phyloP scores from a whole-genome alignment of 2,797 vertebrate genomes.

The Anas capensis region DNA sequence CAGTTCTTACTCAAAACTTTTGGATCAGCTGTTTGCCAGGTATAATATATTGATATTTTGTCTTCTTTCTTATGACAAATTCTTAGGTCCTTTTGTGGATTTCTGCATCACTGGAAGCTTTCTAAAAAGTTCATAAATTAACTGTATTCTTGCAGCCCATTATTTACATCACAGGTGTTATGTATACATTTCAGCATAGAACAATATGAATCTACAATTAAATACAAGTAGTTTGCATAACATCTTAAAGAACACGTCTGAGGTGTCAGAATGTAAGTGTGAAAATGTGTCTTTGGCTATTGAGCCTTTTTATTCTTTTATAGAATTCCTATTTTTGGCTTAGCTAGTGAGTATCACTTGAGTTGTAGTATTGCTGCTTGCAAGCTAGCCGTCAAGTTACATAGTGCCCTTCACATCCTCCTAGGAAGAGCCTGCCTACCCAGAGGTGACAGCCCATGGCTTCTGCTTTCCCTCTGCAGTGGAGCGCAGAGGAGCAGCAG shows the following conservation, averaged over 20 bases:
- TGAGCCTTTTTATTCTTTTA: not conserved
- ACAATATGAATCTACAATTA: not conserved
- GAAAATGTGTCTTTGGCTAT: not conserved
- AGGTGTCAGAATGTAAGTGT: accelerated
- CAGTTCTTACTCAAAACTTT: not conserved
- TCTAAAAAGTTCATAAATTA: not conserved
- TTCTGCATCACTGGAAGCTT: not conserved
- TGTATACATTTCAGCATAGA: not conserved
- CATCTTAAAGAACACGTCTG: not conserved
- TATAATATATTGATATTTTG: not conserved
- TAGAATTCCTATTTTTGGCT: not conserved
- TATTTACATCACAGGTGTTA: accelerated
- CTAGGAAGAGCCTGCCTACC: not conserved
- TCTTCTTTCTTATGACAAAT: not conserved
- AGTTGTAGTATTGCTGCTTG: not conserved
- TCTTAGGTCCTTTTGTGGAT: not conserved
- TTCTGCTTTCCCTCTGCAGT: not conserved
- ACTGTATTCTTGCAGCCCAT: not conserved
- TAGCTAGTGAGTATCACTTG: not conserved
- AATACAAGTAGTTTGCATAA: not conserved
- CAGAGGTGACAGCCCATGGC: accelerated
- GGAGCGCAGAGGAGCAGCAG: not conserved
- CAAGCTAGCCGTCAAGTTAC: not conserved
- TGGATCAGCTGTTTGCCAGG: not conserved
- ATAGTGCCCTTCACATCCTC: not conserved